Evolutionary conservation across 2,888 invertebrate genomes (phyloP), one percentile per base, ranked within the genome.

Genomic region (Apodemia zela): DNA sequence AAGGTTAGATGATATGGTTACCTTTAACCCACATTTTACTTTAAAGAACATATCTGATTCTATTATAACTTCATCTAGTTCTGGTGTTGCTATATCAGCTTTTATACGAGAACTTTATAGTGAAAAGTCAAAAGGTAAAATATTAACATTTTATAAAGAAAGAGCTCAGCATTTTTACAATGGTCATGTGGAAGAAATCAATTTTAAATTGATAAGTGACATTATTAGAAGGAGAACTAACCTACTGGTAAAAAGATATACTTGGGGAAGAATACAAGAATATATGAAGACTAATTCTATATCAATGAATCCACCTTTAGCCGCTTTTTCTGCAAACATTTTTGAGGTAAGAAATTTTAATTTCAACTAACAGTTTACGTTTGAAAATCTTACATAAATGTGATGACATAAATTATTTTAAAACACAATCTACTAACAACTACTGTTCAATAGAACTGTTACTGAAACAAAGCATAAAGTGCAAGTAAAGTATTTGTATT

Each of bases 21-120:
- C 97, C 0, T 97, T 98, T 75, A 98, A 97, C 82, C 97, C 97
- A 0, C 97, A 98, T 79, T 93, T 97, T 72, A 95, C 97, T 0
- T 94, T 97, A 72, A 96, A 96, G 79, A 97, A 97, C 77, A 95
- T 97, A 21, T 96, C 97, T 0, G 97, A 97, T 74, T 95, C 96
- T 0, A 95, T 97, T 38, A 94, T 95, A 69, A 88, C 94, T 35
- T 93, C 94, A 0, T 88, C 93, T 38, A 93, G 94, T 62, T 93
- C 94, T n/a, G 96, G 96, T 0, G 94, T 97, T 10, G 94, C 95
- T 0, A 94, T 95, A 10, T 95, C 97, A 1, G 96, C 96, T 0
- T 96, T 97, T 77, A 94, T 97, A 1, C 93, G 97, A 62, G 95
- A 97, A 78, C 92, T 97, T 5, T 97, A 96, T 72, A 97, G 96